Evolutionary conservation across 2,797 vertebrate species (phyloP).

Genomic region (Gymnodraco acuticeps): DNA sequence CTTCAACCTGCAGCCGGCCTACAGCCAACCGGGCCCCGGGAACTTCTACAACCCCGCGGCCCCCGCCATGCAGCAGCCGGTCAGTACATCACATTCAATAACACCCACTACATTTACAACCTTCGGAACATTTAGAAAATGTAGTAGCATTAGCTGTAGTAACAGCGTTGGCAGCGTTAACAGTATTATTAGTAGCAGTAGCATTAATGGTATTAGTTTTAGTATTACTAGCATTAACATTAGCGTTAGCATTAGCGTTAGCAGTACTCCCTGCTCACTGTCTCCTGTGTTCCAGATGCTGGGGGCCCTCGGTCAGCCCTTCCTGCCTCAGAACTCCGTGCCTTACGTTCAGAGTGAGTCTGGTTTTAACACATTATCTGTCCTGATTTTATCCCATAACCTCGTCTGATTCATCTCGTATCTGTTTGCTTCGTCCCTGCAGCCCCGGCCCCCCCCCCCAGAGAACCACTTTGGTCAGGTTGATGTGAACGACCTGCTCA

Average conservation of each 20-base stretch:
- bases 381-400: too few species aligned
- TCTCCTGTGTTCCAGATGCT: conserved; percentile 74
- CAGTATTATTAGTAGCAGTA: too few species aligned
- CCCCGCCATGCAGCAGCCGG: conserved; percentile 85
- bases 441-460: conserved; percentile 82
- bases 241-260: too few species aligned
- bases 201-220: too few species aligned
- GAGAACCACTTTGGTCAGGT: conserved; percentile 97
- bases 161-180: too few species aligned
- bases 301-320: conserved; percentile 84
- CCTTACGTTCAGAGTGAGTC: conserved; percentile 87
- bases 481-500: conserved; percentile 95
- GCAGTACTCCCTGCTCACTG: too few species aligned
- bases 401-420: not conserved
- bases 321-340: conserved; percentile 87
- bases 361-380: not conserved
- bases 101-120: too few species aligned
- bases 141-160: too few species aligned
- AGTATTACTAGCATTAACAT: too few species aligned
- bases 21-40: conserved; percentile 87
- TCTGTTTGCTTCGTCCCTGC: not conserved
- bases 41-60: conserved; percentile 84
- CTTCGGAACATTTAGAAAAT: too few species aligned
- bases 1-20: conserved; percentile 89
- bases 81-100: conserved; percentile 54